Conservation (phyloP, 2,113 vertebrate species). For the Chrysochloris asiatica region DNA sequence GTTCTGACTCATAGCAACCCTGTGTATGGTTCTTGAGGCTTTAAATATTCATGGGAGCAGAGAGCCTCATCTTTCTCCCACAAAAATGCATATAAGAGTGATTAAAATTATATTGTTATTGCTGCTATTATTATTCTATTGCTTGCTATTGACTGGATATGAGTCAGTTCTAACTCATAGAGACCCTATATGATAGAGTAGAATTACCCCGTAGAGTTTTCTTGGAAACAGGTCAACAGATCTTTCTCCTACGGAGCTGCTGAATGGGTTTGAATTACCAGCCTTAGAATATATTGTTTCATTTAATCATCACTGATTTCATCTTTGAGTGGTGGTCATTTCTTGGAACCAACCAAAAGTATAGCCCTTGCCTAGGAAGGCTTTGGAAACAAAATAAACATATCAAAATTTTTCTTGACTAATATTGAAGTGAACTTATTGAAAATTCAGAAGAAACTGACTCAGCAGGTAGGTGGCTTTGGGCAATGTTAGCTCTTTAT, state of each 20-base stretch:
- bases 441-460: not conserved
- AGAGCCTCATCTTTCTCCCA: too few relatives aligned
- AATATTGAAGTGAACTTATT: not conserved
- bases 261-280: not conserved
- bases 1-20: too few relatives aligned
- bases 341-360: not conserved
- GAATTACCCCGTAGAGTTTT: not conserved
- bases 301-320: conserved; percentile 25
- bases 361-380: not conserved
- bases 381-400: conserved; percentile 12
- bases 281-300: not conserved
- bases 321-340: not conserved
- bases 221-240: not conserved
- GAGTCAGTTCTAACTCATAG: not conserved
- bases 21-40: too few relatives aligned
- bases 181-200: not conserved
- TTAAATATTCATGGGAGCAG: too few relatives aligned
- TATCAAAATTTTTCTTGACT: not conserved
- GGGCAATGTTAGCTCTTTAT: not conserved
- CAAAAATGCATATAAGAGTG: not conserved
- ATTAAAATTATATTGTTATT: not conserved
- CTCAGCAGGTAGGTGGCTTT: not conserved
- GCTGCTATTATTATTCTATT: not conserved
- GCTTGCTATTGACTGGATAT: not conserved
- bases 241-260: not conserved